Evolutionary conservation across 1,140 invertebrate genomes (phyloP).

Genomic region (Venustaconcha ellipsiformis): DNA sequence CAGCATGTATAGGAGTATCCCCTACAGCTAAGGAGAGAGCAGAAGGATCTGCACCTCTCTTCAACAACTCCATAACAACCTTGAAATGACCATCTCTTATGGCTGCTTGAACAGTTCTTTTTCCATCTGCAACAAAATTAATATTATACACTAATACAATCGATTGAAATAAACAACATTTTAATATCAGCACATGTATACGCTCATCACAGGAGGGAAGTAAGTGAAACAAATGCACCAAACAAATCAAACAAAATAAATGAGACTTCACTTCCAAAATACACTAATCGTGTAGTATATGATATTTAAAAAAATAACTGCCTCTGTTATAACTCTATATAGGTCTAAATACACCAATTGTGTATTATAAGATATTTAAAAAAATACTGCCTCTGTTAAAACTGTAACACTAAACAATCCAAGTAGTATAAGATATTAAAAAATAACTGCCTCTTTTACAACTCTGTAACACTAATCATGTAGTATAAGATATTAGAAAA

Average conservation of each 20-base stretch:
- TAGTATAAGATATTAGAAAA: too few relatives aligned
- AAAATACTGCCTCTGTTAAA: too few relatives aligned
- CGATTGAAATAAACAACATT: background rate
- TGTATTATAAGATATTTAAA: too few relatives aligned
- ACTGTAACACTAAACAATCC: too few relatives aligned
- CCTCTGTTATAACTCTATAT: too few relatives aligned
- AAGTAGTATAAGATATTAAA: too few relatives aligned
- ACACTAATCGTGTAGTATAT: background rate
- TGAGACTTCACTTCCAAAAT: background rate
- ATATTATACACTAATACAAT: background rate
- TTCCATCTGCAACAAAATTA: conserved; percentile 23
- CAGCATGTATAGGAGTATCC: conserved; percentile 59
- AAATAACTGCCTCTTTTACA: too few relatives aligned
- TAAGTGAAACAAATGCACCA: background rate
- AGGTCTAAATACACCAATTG: too few relatives aligned
- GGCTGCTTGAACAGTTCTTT: conserved; percentile 34
- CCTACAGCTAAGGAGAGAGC: conserved; percentile 38
- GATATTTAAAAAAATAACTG: too few relatives aligned
- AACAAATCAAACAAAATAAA: background rate
- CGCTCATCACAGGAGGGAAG: background rate
- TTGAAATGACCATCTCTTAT: conserved; percentile 45
- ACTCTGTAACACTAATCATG: too few relatives aligned
- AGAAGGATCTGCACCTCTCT: conserved; percentile 37
- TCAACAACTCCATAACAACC: conserved; percentile 39
- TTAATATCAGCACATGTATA: background rate